Conservation (phyloP, 2,888 invertebrate genomes). For the Yponomeuta malinellus region DNA sequence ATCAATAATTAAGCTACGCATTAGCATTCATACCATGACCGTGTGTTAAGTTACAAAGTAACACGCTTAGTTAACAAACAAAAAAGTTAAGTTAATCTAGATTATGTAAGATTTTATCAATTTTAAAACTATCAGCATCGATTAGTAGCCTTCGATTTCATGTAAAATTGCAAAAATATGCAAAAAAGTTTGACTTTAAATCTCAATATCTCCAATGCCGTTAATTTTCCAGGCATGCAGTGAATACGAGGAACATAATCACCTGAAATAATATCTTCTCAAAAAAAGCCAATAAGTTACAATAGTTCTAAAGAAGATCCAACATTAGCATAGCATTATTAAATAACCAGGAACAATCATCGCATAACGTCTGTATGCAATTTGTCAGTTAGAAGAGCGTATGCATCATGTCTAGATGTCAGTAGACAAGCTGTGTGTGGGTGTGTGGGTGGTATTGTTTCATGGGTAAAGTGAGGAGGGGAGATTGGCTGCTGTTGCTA, state of each 20-base stretch:
- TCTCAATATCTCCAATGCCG: too few species aligned
- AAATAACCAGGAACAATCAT: slow-evolving; percentile 8
- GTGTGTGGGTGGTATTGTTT: slow-evolving; percentile 11
- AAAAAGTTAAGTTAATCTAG: background rate
- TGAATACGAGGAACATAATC: too few species aligned
- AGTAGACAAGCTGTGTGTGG: background rate
- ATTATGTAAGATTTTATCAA: background rate
- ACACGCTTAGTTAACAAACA: background rate
- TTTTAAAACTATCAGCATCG: too few species aligned
- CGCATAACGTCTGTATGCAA: background rate
- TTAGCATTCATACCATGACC: slow-evolving; percentile 2
- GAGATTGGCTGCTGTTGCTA: background rate
- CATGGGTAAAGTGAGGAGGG: background rate
- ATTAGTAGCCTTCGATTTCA: too few species aligned
- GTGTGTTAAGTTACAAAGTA: background rate
- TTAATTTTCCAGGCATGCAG: too few species aligned
- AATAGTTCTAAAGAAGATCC: too few species aligned
- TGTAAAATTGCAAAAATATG: too few species aligned
- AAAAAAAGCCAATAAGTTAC: too few species aligned
- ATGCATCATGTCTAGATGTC: background rate
- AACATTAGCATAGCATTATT: background rate
- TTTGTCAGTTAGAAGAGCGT: background rate
- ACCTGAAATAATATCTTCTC: too few species aligned
- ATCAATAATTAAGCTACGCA: background rate
- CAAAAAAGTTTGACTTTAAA: too few species aligned